Base-by-base conservation (phyloP, 2,888 invertebrate genomes). In the Yponomeuta evonymella region DNA sequence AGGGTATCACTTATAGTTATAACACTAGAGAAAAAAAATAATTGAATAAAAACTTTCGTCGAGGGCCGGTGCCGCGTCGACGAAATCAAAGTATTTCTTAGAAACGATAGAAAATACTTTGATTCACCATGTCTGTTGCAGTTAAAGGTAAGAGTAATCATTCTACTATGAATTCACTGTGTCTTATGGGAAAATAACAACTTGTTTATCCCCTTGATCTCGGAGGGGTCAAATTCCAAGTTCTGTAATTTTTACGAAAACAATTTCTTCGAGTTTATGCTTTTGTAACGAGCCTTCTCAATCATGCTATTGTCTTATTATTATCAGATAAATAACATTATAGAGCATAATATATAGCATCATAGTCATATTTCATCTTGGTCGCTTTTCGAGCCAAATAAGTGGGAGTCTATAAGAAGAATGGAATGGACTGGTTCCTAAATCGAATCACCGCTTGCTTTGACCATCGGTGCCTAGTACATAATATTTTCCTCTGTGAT, bases 71-170 rank as follows among this genome's bases (percentile, higher is more conserved):
- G 69, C 62, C n/a, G 69, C 62, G 68, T 69, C 11, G 48, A 30
- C 68, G 15, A 51, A 68, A 51, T 23, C 11, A 69, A n/a, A 48
- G 11, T 23, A 69, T 15, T 15, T 48, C 15, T 29, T 69, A 48
- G 4, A 43, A 43, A 23, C 29, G 51, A 10, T 36, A 8, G 12
- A 43, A 43, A 72, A 69, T 74, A 69, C 72, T 72, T 71, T 30
- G 30, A 72, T 71, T 66, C 73, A 82, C 76, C 72, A 92, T 92
- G 92, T 87, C 92, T 71, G 86, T 80, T 70, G 84, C 91, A 74
- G 85, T 86, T 71, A 92, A 92, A 85, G 92, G 92, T 89, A 77
- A 43, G 72, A 71, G 11, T 15, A 43, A 64, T 23, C 43, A 70
- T 71, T 63, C 12, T 69, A 23, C 12, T 23, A 65, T 70, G n/a